These are phyloP conservation scores for Prunella strophiata DNA, from an alignment of 2,797 vertebrate species.

Conservation along the genomic window DNA sequence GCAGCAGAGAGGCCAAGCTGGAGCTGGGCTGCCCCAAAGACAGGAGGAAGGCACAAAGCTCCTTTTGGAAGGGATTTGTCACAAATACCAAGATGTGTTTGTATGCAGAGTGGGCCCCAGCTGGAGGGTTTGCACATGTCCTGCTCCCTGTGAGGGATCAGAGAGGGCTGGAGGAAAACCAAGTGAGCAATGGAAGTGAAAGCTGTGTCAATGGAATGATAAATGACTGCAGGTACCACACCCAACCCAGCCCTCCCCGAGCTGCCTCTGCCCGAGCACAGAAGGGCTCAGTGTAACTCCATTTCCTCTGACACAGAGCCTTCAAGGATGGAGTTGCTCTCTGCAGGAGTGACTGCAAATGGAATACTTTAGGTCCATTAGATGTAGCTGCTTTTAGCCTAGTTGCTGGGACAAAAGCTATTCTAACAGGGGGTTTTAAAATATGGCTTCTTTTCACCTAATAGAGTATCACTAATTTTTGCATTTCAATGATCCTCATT, in stretches of 20 bases:
- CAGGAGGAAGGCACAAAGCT: not conserved
- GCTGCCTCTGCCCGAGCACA: not conserved
- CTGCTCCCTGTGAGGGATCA: not conserved
- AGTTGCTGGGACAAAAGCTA: slow-evolving; percentile 9
- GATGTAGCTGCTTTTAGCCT: slow-evolving; percentile 13
- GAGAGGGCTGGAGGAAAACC: not conserved
- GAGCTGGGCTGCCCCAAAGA: not conserved
- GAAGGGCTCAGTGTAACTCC: not conserved
- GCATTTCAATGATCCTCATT: slow-evolving; percentile 32
- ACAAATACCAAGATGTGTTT: not conserved
- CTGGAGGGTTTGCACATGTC: accelerated
- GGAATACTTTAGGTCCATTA: slow-evolving; percentile 44
- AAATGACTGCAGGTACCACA: slow-evolving; percentile 14
- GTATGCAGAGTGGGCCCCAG: not conserved
- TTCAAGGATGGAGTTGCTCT: slow-evolving; percentile 22
- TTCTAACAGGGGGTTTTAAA: not conserved
- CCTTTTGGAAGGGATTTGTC: not conserved
- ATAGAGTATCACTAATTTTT: slow-evolving; percentile 24
- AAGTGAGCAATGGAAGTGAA: not conserved
- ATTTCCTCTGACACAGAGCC: not conserved
- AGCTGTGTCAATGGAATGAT: not conserved
- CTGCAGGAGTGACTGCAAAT: slow-evolving; percentile 23
- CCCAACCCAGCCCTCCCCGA: not conserved
- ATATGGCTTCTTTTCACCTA: slow-evolving; percentile 29
- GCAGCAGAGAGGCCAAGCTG: not conserved